A percentile compares a stretch with the other conserved stretches of the same genome.
phyloP scores from a whole-genome alignment of 2,113 vertebrate species.

The Ictalurus furcatus region DNA sequence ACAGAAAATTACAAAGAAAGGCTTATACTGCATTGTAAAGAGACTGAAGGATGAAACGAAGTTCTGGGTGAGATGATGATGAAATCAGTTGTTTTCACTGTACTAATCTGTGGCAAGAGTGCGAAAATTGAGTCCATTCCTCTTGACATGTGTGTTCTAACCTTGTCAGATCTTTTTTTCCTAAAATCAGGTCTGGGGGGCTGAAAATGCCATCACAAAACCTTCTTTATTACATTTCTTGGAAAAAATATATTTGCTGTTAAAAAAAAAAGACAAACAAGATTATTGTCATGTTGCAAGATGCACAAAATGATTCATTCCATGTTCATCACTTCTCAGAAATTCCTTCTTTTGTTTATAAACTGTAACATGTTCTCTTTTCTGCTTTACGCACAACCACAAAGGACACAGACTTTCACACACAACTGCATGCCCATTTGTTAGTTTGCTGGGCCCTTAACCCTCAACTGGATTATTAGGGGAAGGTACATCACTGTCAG shows the following conservation, averaged over 20 bases:
- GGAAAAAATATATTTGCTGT: neutral
- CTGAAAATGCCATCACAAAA: neutral
- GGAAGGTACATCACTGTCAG: neutral
- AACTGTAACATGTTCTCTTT: neutral
- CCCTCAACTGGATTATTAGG: neutral
- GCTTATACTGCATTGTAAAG: neutral
- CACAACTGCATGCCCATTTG: neutral
- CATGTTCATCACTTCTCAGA: neutral
- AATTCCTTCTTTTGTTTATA: neutral
- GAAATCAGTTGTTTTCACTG: neutral
- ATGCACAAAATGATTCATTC: neutral
- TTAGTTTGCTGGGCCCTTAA: neutral
- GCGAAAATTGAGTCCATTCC: neutral
- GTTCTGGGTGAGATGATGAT: neutral
- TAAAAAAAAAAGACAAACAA: neutral
- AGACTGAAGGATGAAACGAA: neutral
- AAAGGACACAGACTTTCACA: neutral
- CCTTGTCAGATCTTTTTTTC: neutral
- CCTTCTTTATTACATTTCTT: too few species aligned
- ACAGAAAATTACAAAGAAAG: neutral
- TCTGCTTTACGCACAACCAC: neutral
- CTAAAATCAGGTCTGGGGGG: neutral
- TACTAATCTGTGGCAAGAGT: neutral
- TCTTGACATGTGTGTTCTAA: neutral
- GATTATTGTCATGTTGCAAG: neutral